Evolutionary conservation across 2,797 vertebrate species (phyloP), one percentile per base, ranked within the genome.

Genomic region (Hybognathus amarus): DNA sequence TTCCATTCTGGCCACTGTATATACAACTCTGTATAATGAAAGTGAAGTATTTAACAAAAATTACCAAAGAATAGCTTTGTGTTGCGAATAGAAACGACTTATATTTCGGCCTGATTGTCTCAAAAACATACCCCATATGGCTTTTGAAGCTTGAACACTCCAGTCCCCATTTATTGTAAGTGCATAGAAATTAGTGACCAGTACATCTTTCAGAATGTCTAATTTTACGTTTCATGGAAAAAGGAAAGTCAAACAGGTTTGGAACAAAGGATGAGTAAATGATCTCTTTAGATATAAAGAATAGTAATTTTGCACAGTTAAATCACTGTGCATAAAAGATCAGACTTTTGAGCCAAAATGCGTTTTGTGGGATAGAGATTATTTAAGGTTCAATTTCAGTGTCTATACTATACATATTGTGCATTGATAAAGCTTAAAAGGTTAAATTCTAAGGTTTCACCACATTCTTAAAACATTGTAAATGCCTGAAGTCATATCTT

Each of bases 271-370:
- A 63, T 64, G 5, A 61, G n/a, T 27, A 27, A 61, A 27, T 61
- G 0, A 63, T 7, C 12, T 63, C 3, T 63, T 67, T 67, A 10
- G 40, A 22, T 12, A 6, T 40, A 22, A 22, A 6, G 22, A 68
- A 42, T 40, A 38, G 38, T 69, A 24, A n/a, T 69, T 69, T 69
- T 69, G 67, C 42, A 69, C 67, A 42, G 12, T 69, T 40, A 69
- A 24, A 42, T 69, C 11, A 52, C 18, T 24, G 6, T 38, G 22
- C 12, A 15, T 75, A 5, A 36, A 75, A 56, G 1, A 74, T 33
- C 30, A 52, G 18, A n/a, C 27, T 7, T 73, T 52, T 73, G 10
- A 70, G 36, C 30, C 30, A 20, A 36, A 66, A 20, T 18, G 20
- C 1, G 17, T 40, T 22, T 4, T 66, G 63, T 66, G 64, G 33